Base-by-base conservation (phyloP, 64 coral and sea anemone species). In the Hydrozoanthus tunicans region DNA sequence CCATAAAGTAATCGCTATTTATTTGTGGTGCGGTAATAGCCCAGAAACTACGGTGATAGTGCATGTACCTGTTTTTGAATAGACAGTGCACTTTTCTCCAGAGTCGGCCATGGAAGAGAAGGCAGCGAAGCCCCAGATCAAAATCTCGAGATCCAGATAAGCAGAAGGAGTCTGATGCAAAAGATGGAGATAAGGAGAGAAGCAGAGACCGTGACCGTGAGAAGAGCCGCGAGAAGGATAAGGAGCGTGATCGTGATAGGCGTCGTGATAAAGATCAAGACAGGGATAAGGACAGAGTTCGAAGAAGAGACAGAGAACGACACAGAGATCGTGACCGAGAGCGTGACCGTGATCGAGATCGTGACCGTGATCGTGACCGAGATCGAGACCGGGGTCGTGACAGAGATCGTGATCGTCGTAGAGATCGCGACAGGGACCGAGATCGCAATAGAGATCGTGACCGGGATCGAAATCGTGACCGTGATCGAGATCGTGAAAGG, bases 51-150 rank as follows among this genome's bases (percentile, higher is more conserved):
- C 66, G 6, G 66, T 20, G 15, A 17, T 17, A 4, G 4, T 43
- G 32, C 32, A 43, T 43, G 32, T 43, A 43, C 32, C 32, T 43
- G 66, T n/a, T 1, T 69, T n/a, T n/a, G 3, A 69, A 17, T 69
- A 17, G 1, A 14, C 14, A 69, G 15, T 75, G 17, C 1, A 4
- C 6, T 53, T 12, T 13, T 79, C 59, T 86, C 56, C 61, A 95
- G 81, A 95, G 74, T 59, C 78, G 78, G 58, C 89, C 89, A 75
- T 92, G 85, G 94, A 99, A 63, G 52, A 62, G 56, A 61, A 85
- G 63, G 53, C 64, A 88, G 12, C 84, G 53, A 62, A 89, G 86
- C 61, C 58, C 82, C 55, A 51, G 52, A 52, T 88, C 84, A 12
- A 61, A 0, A 59, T 80, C 67, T 61, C 26, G 62, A 70, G 89